Conservation (phyloP, 2,888 invertebrate genomes). For the Pachydiplax longipennis region DNA sequence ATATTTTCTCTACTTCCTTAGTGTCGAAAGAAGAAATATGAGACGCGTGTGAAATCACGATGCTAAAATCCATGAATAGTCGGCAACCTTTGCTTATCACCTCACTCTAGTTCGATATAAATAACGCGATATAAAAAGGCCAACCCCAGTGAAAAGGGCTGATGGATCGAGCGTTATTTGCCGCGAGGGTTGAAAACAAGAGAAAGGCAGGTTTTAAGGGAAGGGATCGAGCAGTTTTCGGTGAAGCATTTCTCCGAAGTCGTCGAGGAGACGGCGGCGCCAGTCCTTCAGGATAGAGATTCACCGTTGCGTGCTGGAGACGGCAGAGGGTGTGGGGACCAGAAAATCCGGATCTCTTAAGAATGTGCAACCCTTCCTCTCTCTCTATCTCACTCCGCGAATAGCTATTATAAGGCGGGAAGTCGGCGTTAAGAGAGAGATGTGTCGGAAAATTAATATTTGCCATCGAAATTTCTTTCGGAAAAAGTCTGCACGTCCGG, state of each 20-base stretch:
- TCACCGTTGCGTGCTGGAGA: neutral
- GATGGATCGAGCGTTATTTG: neutral
- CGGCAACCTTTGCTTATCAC: too few relatives aligned
- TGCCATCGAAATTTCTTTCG: neutral
- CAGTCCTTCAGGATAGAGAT: neutral
- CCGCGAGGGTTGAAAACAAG: neutral
- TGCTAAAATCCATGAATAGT: too few relatives aligned
- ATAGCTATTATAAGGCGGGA: neutral
- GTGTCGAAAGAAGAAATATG: too few relatives aligned
- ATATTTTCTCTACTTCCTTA: too few relatives aligned
- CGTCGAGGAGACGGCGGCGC: neutral
- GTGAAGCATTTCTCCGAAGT: neutral
- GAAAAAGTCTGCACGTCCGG: neutral
- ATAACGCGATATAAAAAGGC: too few relatives aligned
- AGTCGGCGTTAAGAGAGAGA: neutral
- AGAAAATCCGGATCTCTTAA: constrained; percentile 25
- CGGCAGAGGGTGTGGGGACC: neutral
- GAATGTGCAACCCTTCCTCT: neutral
- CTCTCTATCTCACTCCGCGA: neutral
- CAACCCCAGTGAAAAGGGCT: too few relatives aligned
- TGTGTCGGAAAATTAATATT: neutral
- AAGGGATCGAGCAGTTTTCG: neutral
- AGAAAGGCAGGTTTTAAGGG: neutral
- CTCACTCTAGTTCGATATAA: too few relatives aligned
- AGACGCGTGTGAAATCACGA: too few relatives aligned